phyloP scores from a whole-genome alignment of 2,113 vertebrate species.

The Columba janthina region DNA sequence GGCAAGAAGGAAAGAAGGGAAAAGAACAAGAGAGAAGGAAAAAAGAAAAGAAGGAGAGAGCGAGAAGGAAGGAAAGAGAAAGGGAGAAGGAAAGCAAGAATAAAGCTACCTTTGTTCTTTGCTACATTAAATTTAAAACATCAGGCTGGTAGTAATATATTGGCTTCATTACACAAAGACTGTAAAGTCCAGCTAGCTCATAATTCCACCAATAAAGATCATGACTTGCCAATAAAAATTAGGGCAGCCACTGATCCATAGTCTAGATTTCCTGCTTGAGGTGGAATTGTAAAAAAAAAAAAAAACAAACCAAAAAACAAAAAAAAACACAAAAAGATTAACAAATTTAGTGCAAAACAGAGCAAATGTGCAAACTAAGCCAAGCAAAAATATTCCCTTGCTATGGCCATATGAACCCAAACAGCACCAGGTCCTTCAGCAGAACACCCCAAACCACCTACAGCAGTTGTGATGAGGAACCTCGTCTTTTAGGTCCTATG shows the following conservation, averaged over 20 bases:
- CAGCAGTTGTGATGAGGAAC: background rate
- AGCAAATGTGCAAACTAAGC: background rate
- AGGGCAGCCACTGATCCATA: constrained; percentile 30
- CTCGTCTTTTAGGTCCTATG: background rate
- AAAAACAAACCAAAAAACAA: background rate
- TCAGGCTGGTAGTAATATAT: background rate
- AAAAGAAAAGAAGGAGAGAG: too few relatives aligned
- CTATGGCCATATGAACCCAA: background rate
- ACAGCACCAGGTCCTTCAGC: background rate
- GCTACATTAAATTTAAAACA: background rate
- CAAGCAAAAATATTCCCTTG: background rate
- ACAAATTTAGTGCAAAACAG: background rate
- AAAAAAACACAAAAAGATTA: background rate
- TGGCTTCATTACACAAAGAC: background rate
- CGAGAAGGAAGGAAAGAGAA: background rate
- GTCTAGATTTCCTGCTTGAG: constrained; percentile 23
- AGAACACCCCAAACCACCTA: background rate
- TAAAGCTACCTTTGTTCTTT: background rate
- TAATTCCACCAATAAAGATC: constrained; percentile 45
- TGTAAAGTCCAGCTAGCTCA: constrained; percentile 10
- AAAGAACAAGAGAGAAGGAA: too few relatives aligned
- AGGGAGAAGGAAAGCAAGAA: background rate
- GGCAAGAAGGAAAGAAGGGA: rapidly evolving
- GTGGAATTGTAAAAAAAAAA: background rate
- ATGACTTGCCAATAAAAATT: constrained; percentile 42